Percentiles rank a stretch among this genome's conserved stretches.
These are phyloP conservation scores for Momotus momota DNA, from an alignment of 2,797 vertebrate species.

Conservation along the genomic window DNA sequence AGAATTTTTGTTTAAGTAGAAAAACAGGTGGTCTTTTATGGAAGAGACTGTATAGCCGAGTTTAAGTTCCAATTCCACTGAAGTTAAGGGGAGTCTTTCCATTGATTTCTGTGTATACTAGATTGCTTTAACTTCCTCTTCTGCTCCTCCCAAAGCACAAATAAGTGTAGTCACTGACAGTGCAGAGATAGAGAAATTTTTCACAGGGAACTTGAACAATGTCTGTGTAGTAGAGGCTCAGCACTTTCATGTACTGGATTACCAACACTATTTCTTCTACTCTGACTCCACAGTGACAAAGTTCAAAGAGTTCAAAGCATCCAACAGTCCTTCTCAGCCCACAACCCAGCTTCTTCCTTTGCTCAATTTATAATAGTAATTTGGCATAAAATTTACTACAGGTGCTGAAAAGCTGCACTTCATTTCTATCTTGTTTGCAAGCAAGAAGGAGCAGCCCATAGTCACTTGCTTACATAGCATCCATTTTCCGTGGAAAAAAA, in stretches of 20 bases:
- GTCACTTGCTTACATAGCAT: accelerated
- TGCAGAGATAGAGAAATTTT: not conserved
- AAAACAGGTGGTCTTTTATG: constrained; percentile 23
- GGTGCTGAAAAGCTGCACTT: not conserved
- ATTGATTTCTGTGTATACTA: not conserved
- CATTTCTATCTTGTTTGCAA: not conserved
- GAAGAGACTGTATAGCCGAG: not conserved
- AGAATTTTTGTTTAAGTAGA: not conserved
- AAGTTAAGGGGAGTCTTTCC: not conserved
- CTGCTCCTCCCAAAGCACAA: not conserved
- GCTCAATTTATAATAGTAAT: not conserved
- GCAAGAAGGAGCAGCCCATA: not conserved
- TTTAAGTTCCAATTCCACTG: not conserved
- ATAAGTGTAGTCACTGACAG: not conserved
- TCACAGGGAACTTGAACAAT: accelerated
- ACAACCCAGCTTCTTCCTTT: not conserved
- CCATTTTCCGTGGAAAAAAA: not conserved
- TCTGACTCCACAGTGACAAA: not conserved
- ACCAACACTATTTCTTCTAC: not conserved
- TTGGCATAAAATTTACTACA: not conserved
- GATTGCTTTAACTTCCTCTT: constrained; percentile 4
- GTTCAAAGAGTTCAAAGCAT: not conserved
- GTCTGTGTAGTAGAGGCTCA: not conserved
- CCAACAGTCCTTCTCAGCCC: not conserved
- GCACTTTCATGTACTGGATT: not conserved